Evolutionary conservation across 2,888 invertebrate genomes (phyloP), one percentile per base, ranked within the genome.

Genomic region (Anoplius nigerrimus): DNA sequence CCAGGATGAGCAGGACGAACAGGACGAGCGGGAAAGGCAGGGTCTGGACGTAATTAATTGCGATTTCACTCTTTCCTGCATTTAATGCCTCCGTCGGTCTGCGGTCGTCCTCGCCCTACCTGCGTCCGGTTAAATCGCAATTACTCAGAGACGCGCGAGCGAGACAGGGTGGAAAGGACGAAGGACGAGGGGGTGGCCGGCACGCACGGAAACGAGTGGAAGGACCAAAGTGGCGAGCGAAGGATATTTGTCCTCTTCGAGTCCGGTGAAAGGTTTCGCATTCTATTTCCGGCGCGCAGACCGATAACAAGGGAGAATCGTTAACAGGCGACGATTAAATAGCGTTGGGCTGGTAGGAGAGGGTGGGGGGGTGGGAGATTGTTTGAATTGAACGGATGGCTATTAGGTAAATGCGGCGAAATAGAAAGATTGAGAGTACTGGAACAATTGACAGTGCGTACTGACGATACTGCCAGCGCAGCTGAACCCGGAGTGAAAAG

Each of bases 11-110:
- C 68, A 78, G 62, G 48, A 48, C 48, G 70, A 62, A n/a, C n/a
- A n/a, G 63, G 71, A 74, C 72, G 68, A 54, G 57, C 69, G 73
- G 71, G 45, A 71, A 69, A 74, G 73, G 77, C 70, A 53, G 70
- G 71, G 66, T 54, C 64, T 70, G 75, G 74, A 81, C 82, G 84
- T 83, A 86, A 86, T 86, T 86, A 86, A 86, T 86, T 85, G 81
- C 84, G 82, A 86, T 85, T 86, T 85, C 82, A 83, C 83, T 84
- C 84, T 82, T 86, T 86, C 79, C 81, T 83, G 81, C 84, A 80
- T 82, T 84, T 85, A 82, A 82, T 84, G 78, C 80, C 74, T 73
- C 74, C 78, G 78, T 80, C 77, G 79, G 78, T 74, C 73, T 81
- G 80, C 68, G 82, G 82, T 83, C 75, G 74, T 76, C 73, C 76